Evolutionary conservation across 2,113 vertebrate species (phyloP).

Genomic region (Lethenteron reissneri): DNA sequence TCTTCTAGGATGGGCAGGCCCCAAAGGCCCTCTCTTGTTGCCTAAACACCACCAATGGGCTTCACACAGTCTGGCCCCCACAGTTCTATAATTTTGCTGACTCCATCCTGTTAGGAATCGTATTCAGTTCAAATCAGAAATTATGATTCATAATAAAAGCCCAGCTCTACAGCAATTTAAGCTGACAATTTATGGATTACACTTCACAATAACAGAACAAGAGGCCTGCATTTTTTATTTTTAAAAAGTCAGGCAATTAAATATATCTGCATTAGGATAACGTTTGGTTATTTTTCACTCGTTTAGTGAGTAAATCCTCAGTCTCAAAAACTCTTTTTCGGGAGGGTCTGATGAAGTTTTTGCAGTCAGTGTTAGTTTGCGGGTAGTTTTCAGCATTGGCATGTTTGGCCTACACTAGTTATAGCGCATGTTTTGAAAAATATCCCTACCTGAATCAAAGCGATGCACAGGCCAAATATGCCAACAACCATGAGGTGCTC

Average conservation of each 20-base stretch:
- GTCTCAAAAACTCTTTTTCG: background rate
- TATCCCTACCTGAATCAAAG: conserved; percentile 44
- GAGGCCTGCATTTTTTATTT: too few relatives aligned
- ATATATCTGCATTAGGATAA: background rate
- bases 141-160: too few relatives aligned
- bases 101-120: too few relatives aligned
- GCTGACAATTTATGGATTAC: too few relatives aligned
- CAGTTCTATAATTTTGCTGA: too few relatives aligned
- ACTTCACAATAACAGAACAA: too few relatives aligned
- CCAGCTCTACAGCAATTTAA: too few relatives aligned
- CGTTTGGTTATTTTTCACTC: background rate
- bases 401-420: background rate
- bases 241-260: background rate
- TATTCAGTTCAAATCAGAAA: too few relatives aligned
- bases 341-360: background rate
- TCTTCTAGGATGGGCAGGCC: too few relatives aligned
- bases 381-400: background rate
- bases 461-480: conserved; percentile 74
- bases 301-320: background rate
- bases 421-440: background rate
- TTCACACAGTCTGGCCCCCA: too few relatives aligned
- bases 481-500: conserved; percentile 80
- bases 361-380: background rate
- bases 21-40: too few relatives aligned
- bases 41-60: too few relatives aligned